Percentiles rank a stretch among this genome's conserved stretches.
Conservation (phyloP, 1,140 invertebrate genomes). For the Dinothrombium tinctorium region DNA sequence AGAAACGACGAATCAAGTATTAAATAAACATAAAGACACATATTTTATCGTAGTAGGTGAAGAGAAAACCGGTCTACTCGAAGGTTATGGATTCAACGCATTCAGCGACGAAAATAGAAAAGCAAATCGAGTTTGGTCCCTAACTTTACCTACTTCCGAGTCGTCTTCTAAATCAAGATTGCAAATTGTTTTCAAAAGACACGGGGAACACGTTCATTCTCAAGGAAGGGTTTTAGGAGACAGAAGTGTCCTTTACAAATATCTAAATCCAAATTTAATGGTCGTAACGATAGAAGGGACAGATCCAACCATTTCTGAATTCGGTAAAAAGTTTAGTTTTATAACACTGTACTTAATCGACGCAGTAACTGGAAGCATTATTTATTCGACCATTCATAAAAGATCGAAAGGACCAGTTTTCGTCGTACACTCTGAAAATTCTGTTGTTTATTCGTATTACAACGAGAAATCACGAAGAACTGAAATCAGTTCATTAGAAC, state of each 20-base stretch:
- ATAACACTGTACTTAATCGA: constrained; percentile 67
- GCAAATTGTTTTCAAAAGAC: constrained; percentile 37
- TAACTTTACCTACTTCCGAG: constrained; percentile 29
- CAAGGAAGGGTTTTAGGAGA: constrained; percentile 83
- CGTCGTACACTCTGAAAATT: constrained; percentile 89
- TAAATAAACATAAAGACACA: constrained; percentile 15
- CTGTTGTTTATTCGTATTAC: constrained; percentile 79
- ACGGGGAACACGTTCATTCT: constrained; percentile 71
- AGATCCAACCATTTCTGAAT: neutral
- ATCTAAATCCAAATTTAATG: constrained; percentile 88
- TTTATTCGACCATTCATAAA: constrained; percentile 26
- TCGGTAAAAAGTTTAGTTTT: constrained; percentile 6
- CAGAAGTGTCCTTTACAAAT: constrained; percentile 91
- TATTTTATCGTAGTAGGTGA: constrained; percentile 28
- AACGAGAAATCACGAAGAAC: constrained; percentile 75
- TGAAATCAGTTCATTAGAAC: constrained; percentile 72
- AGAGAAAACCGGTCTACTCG: constrained; percentile 32
- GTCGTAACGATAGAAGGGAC: constrained; percentile 44
- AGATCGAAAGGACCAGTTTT: constrained; percentile 49
- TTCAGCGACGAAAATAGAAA: constrained; percentile 20
- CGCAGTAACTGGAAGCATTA: constrained; percentile 47
- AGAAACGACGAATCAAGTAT: constrained; percentile 24
- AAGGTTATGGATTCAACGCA: constrained; percentile 30
- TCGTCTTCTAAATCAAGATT: constrained; percentile 4
- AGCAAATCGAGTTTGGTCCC: constrained; percentile 38